Conservation (phyloP, 2,888 invertebrate genomes). For the Leptinotarsa peninsularis region DNA sequence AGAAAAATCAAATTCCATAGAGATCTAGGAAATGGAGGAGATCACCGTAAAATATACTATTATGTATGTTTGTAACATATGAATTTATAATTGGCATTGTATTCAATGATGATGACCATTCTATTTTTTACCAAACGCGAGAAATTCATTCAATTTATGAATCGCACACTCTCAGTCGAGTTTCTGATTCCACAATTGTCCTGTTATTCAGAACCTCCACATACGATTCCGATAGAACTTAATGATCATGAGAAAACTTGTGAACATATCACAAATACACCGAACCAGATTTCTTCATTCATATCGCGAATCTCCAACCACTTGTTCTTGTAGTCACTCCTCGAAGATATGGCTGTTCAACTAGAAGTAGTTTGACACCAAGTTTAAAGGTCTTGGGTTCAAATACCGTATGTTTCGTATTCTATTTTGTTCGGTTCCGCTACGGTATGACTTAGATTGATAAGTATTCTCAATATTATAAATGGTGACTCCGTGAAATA, state of each 20-base stretch:
- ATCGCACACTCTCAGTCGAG: neutral
- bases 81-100: no score
- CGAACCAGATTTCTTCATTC: slow-evolving; percentile 7
- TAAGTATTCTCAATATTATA: slow-evolving; percentile 58
- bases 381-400: slow-evolving; percentile 62
- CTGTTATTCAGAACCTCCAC: neutral
- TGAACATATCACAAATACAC: neutral
- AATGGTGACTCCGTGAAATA: slow-evolving; percentile 47
- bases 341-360: slow-evolving; percentile 42
- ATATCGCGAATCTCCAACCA: slow-evolving; percentile 13
- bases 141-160: neutral
- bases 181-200: neutral
- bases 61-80: no score
- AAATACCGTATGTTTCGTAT: slow-evolving; percentile 60
- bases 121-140: no score
- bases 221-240: neutral
- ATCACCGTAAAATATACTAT: no score
- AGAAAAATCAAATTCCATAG: no score
- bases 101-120: no score
- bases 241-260: neutral
- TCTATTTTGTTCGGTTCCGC: slow-evolving; percentile 50
- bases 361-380: slow-evolving; percentile 58
- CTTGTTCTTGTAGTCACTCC: slow-evolving; percentile 35
- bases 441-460: slow-evolving; percentile 59
- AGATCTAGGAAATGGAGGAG: no score